Base-by-base conservation (phyloP, 2,797 vertebrate genomes). In the Nasua narica region DNA sequence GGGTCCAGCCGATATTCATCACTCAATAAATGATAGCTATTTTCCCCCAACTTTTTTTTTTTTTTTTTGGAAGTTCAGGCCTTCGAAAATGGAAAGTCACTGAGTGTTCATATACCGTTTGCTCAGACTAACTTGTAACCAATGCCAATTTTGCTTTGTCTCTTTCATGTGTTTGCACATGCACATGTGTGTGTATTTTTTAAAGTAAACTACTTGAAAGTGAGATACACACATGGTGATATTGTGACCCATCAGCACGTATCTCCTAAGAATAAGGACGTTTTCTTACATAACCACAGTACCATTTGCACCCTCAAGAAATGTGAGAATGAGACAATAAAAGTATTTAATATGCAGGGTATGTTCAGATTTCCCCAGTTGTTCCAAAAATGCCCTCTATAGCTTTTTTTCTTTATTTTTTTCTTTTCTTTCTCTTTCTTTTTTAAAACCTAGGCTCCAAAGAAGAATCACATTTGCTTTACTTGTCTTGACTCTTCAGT, bases 61-160 rank as follows among this genome's bases (percentile, higher is more conserved):
- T 32, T 74, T 40, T 40, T 40, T 40, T 74, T 76, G 18, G 35
- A 50, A 85, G n/a, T 72, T 93, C 40, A 88, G 48, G 27, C 48
- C 62, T 92, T 54, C n/a, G 48, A 58, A 82, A 94, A 58, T 52
- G 50, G 19, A 52, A 67, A 84, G 9, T n/a, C 60, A 86, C 8
- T 86, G 15, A 90, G 1, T 85, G 58, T 83, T 50, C 1, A 37
- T 1, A 32, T 40, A 67, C 2, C 10, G n/a, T 96, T 79, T 32
- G 77, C 81, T 95, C 89, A 85, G 67, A 78, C 67, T 77, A 27
- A 67, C 78, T 91, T 96, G 94, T 88, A 97, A 62, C 13, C n/a
- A 54, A 35, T 54, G 58, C 23, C 65, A 82, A 7, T 52, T 74
- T 84, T 87, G 37, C 60, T 70, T 70, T 67, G 1, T 72, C 25